Conservation (phyloP, 1,140 invertebrate species). For the Aporrectodea caliginosa region DNA sequence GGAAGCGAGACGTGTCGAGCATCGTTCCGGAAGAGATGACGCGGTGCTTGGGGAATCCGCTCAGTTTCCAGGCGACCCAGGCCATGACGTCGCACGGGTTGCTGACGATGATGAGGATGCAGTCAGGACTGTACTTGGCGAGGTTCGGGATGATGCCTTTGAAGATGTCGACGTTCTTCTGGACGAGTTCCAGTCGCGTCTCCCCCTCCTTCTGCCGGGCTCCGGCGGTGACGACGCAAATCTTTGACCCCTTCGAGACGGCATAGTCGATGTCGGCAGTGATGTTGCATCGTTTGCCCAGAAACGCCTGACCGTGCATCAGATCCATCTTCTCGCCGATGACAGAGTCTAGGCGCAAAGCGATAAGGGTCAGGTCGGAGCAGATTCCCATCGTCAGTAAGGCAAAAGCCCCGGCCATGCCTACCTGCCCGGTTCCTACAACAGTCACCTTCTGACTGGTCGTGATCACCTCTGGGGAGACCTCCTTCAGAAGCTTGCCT, state of each 20-base stretch:
- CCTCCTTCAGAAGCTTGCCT: no score
- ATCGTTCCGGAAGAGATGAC: slow-evolving; percentile 88
- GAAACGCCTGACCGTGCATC: slow-evolving; percentile 79
- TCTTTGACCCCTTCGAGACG: slow-evolving; percentile 70
- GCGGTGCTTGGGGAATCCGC: slow-evolving; percentile 76
- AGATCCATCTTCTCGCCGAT: slow-evolving; percentile 84
- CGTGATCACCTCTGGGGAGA: background rate
- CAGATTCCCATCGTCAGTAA: slow-evolving; percentile 77
- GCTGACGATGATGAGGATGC: slow-evolving; percentile 78
- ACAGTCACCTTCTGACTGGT: slow-evolving; percentile 68
- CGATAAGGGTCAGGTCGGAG: slow-evolving; percentile 74
- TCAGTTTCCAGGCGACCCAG: slow-evolving; percentile 86
- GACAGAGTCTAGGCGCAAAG: slow-evolving; percentile 73
- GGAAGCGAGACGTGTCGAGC: slow-evolving; percentile 66
- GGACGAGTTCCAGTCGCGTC: slow-evolving; percentile 73
- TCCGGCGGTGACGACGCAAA: slow-evolving; percentile 84
- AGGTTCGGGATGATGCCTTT: slow-evolving; percentile 76
- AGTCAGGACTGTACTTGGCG: slow-evolving; percentile 78
- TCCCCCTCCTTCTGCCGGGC: slow-evolving; percentile 85
- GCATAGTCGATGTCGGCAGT: slow-evolving; percentile 70
- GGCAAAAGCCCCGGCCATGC: slow-evolving; percentile 86
- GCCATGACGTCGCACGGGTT: slow-evolving; percentile 85
- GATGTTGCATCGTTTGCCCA: slow-evolving; percentile 71
- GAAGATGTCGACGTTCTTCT: slow-evolving; percentile 83
- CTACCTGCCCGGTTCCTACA: slow-evolving; percentile 83